Evolutionary conservation across 2,888 invertebrate genomes (phyloP).

Genomic region (Cryptus armator): DNA sequence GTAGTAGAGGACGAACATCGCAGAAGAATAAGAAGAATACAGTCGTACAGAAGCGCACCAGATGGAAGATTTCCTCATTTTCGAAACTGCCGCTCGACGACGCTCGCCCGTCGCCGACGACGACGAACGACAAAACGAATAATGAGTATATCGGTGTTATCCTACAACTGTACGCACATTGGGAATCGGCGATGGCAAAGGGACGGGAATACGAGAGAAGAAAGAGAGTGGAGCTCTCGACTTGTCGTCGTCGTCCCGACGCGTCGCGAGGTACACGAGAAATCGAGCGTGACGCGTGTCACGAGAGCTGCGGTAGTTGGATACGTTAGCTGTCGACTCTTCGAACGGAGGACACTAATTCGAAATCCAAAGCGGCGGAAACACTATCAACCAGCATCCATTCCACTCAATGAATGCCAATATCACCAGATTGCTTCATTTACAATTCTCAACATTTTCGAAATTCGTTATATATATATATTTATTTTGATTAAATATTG

Average conservation of each 20-base stretch:
- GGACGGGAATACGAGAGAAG: conserved; percentile 35
- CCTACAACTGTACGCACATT: conserved; percentile 31
- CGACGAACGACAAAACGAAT: conserved; percentile 41
- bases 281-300: conserved; percentile 58
- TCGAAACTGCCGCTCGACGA: conserved; percentile 42
- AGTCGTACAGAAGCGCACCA: conserved; percentile 33
- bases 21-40: conserved; percentile 34
- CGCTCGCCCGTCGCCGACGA: conserved; percentile 14
- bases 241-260: conserved; percentile 32
- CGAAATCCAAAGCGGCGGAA: background rate
- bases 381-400: background rate
- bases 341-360: conserved; percentile 36
- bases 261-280: conserved; percentile 46
- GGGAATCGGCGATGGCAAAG: conserved; percentile 45
- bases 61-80: conserved; percentile 65
- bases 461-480: background rate
- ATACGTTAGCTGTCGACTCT: conserved; percentile 53
- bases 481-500: no score
- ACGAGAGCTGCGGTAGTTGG: conserved; percentile 39
- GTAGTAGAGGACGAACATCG: conserved; percentile 23
- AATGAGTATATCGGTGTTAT: conserved; percentile 7
- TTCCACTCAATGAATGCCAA: background rate
- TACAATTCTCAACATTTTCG: background rate
- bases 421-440: background rate
- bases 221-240: conserved; percentile 41